Base-by-base conservation (phyloP, 2,888 invertebrate genomes). In the Drosophila limbata region DNA sequence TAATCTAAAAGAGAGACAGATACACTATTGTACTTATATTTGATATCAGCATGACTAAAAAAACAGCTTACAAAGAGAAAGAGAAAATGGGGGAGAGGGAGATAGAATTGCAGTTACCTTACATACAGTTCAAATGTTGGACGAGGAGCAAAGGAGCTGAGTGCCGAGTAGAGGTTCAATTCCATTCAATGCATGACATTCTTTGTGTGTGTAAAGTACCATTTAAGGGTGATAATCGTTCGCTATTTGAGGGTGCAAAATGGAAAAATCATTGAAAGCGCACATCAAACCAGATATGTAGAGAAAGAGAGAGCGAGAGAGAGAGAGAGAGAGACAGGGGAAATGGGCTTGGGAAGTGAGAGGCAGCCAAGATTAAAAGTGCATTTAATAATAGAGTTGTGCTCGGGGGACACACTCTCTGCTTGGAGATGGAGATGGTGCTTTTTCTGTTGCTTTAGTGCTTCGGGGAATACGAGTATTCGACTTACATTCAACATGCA, bases 141-240 rank as follows among this genome's bases (percentile, higher is more conserved):
- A n/a, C n/a, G 21, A 51, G 51, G 21, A 21, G 25, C 2, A 51
- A 37, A 21, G 25, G 4, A 51, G 15, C 37, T 37, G 15, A 13
- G 45, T 37, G 35, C 15, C 15, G 35, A 45, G 56, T 17, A 9
- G 45, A 45, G 70, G 85, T 85, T 85, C 88, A 83, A 88, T 85
- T 70, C 88, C 75, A 85, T 88, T 85, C 84, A 84, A 88, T 85
- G 88, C 82, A 79, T 71, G 77, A 68, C 79, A 81, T 89, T 86
- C 88, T 84, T 82, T 86, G 88, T 88, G 81, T 88, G 79, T 84
- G 88, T 86, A 85, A 91, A 91, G 91, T 90, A 91, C 91, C 92
- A 91, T 91, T 91, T 92, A 91, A 92, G 92, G 92, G 92, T 91
- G 91, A 91, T 91, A 92, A 92, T 92, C 90, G 91, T 90, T 92